Evolutionary conservation across 2,113 vertebrate species (phyloP).

Genomic region (Pelodiscus sinensis): DNA sequence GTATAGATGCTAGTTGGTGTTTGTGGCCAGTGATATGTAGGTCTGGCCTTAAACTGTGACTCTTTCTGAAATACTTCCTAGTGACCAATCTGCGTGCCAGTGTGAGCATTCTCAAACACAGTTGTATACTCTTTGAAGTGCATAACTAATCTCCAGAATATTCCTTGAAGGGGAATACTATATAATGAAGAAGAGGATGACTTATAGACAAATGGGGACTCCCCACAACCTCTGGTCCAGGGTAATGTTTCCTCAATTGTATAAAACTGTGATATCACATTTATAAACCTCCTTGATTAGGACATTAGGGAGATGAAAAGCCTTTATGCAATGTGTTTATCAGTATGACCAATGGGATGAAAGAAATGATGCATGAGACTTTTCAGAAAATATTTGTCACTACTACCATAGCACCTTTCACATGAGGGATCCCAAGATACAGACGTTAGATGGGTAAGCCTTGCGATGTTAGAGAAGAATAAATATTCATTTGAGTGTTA

Average conservation of each 20-base stretch:
- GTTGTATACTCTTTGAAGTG: neutral
- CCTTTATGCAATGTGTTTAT: neutral
- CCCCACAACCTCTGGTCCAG: rapidly evolving
- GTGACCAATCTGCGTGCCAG: neutral
- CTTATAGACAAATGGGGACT: rapidly evolving
- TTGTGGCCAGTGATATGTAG: neutral
- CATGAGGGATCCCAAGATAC: neutral
- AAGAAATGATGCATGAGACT: neutral
- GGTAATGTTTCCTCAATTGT: neutral
- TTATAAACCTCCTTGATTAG: neutral
- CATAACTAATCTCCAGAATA: neutral
- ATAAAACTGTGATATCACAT: neutral
- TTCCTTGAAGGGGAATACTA: neutral
- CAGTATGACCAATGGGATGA: neutral
- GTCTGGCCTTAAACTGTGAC: neutral
- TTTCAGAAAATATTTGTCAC: neutral
- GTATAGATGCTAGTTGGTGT: neutral
- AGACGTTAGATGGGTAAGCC: neutral
- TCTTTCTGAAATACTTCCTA: neutral
- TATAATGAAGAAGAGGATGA: neutral
- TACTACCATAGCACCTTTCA: neutral
- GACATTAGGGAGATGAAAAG: neutral
- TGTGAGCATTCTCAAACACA: neutral
- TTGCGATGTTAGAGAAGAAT: neutral
- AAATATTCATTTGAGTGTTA: neutral